phyloP scores from a whole-genome alignment of 1,140 invertebrate species.

The Cydia pomonella region DNA sequence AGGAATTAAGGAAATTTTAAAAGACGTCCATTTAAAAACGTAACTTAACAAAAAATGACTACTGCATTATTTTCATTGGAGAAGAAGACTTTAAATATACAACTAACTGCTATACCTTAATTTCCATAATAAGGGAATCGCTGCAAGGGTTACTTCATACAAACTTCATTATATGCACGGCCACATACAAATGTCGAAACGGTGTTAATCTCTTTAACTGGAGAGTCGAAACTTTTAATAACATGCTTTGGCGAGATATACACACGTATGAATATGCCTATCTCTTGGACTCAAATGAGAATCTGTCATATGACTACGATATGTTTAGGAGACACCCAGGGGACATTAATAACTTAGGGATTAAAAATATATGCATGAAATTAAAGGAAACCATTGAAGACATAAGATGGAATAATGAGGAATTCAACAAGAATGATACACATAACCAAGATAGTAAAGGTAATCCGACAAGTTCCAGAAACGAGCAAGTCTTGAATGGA shows the following conservation, averaged over 20 bases:
- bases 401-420: no score
- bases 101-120: neutral
- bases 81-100: slow-evolving; percentile 5
- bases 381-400: no score
- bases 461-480: no score
- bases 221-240: slow-evolving; percentile 40
- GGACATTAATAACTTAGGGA: no score
- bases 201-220: slow-evolving; percentile 35
- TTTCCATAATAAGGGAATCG: neutral
- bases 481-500: no score
- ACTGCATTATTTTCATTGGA: slow-evolving; percentile 15
- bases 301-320: slow-evolving; percentile 21
- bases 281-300: no score
- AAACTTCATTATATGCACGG: slow-evolving; percentile 16
- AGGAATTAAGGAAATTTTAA: neutral
- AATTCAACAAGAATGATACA: no score
- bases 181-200: slow-evolving; percentile 19
- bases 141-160: slow-evolving; percentile 1
- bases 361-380: no score
- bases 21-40: neutral
- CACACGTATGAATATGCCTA: slow-evolving; percentile 36
- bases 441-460: no score
- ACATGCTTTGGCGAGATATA: slow-evolving; percentile 34
- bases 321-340: slow-evolving; percentile 27
- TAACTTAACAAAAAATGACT: neutral